Evolutionary conservation across 1,140 invertebrate species (phyloP), one percentile per base, ranked within the genome.

Genomic region (Zaprionus tsacasi): DNA sequence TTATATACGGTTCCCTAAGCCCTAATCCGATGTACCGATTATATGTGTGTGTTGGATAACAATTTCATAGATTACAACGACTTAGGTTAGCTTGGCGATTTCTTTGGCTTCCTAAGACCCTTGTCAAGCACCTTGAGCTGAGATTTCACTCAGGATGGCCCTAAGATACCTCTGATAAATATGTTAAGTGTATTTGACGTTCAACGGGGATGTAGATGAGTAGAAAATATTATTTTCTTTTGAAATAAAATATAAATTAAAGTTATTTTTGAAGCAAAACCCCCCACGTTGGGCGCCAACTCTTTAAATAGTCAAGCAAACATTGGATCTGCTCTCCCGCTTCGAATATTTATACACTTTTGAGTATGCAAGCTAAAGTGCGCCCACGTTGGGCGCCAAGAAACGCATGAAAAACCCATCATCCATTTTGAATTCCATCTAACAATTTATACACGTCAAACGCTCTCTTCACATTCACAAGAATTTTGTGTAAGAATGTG

Each of bases 61-160:
- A 57, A 71, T 50, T 64, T 48, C 45, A 38, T 38, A 38, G 54
- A 71, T 65, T 38, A 65, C 60, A 71, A 13, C 11, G 33, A 33
- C 57, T 58, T 48, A 25, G 35, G 25, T 21, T 21, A 21, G 21
- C n/a, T 12, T 21, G 21, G 25, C 40, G n/a, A 25, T 12, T 45
- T 45, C 21, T 50, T 25, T 50, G 45, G 21, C 10, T 50, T 6
- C 8, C n/a, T 25, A 17, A 50, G 45, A 38, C 58, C 58, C n/a
- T 25, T 7, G 40, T 60, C 40, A 60, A 60, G 58, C 17, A 35
- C 15, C 43, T 1, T n/a, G 6, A 17, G 0, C 45, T 0, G n/a
- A 0, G 1, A 6, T 50, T 17, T 0, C 0, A 7, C 45, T 10
- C 15, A 50, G 6, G 12, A 17, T 48, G 10, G 11, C 15, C 10